Base-by-base conservation (phyloP, 2,113 vertebrate genomes). In the Sylvilagus bachmani region DNA sequence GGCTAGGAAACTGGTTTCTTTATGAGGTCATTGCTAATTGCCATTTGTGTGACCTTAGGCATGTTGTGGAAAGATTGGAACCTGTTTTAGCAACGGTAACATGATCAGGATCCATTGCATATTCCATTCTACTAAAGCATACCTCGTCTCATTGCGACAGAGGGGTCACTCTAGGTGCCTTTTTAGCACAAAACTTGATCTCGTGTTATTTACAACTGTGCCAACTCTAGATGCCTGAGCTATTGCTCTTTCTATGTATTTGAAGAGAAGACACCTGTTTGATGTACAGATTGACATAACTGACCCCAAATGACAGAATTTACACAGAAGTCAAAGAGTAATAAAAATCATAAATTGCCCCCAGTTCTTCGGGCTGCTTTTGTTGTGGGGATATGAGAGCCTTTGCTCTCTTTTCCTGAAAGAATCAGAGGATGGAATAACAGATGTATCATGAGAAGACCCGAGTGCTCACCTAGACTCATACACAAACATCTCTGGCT, bases 261-360 rank as follows among this genome's bases (percentile, higher is more conserved):
- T 95, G 31, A 85, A 83, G 27, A 75, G 55, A 64, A 66, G 17
- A 5, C 38, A 67, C 85, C 33, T 10, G 10, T 87, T 33, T 49
- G 53, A 89, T 90, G 61, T 58, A 67, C 49, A 25, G 38, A 89
- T 75, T 93, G 85, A 82, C 78, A 75, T 66, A 88, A 73, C 19
- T 93, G 78, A 95, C 78, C 33, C n/a, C 53, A 74, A 31, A 70
- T 74, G 78, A 70, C 73, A 93, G 62, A 89, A 81, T 82, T 95
- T 85, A 93, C 61, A 53, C 0, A 5, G 78, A 8, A 95, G 13
- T 90, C 31, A 92, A 82, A 24, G 33, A 74, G 61, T 62, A 67
- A 91, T 71, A 66, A 71, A 77, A 69, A 8, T 25, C n/a, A 79
- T 86, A 96, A 87, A 33, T 91, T 82, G 9, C 21, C n/a, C n/a